Evolutionary conservation across 2,113 vertebrate species (phyloP).

Genomic region (Ctenomys sociabilis): DNA sequence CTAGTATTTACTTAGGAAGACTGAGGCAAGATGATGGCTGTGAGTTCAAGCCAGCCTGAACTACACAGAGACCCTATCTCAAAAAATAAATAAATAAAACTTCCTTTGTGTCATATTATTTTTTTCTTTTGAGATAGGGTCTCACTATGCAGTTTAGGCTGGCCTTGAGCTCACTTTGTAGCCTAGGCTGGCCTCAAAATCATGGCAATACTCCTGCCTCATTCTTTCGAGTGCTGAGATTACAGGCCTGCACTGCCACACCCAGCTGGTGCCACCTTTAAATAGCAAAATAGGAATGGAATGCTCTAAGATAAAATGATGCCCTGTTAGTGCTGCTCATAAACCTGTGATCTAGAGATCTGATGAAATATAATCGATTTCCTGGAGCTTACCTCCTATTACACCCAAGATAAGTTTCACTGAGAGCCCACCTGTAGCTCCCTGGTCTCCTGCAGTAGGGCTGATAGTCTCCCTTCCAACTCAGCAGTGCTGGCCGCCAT

Average conservation of each 20-base stretch:
- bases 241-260: too few species aligned
- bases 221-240: too few species aligned
- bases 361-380: constrained; percentile 15
- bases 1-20: not conserved
- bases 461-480: constrained; percentile 87
- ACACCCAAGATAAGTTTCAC: not conserved
- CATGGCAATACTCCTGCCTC: too few species aligned
- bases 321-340: not conserved
- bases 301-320: not conserved
- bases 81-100: not conserved
- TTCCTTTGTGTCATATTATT: not conserved
- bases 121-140: too few species aligned
- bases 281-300: not conserved
- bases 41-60: not conserved
- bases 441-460: constrained; percentile 87
- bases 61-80: not conserved
- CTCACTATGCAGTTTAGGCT: too few species aligned
- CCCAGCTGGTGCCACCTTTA: not conserved
- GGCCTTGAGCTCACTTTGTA: too few species aligned
- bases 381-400: not conserved
- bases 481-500: constrained; percentile 81
- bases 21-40: not conserved
- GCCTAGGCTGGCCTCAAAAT: too few species aligned
- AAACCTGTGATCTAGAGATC: not conserved
- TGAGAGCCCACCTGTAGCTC: constrained; percentile 89